A percentile compares a stretch with the other conserved stretches of the same genome.
Conservation (phyloP, 2,797 vertebrate genomes). For the Helostoma temminkii region DNA sequence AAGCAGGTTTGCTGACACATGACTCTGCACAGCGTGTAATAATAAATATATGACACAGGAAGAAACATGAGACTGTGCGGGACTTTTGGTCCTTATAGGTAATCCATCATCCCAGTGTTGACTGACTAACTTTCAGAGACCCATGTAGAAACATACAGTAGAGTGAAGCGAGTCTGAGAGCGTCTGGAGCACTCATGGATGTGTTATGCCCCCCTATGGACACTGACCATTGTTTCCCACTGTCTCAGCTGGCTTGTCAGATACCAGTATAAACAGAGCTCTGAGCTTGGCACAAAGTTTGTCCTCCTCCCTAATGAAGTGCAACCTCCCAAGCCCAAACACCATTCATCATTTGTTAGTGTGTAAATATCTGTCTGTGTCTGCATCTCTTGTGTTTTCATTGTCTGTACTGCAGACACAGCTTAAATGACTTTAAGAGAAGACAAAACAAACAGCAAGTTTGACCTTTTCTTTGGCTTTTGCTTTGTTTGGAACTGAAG, state of each 20-base stretch:
- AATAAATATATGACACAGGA: constrained; percentile 71
- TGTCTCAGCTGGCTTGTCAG: constrained; percentile 54
- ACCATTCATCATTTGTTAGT: constrained; percentile 74
- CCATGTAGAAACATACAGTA: constrained; percentile 41
- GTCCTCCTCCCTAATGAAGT: constrained; percentile 77
- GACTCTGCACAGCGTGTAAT: constrained; percentile 60
- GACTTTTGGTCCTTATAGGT: constrained; percentile 65
- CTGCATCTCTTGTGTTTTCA: constrained; percentile 50
- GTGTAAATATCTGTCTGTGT: constrained; percentile 35
- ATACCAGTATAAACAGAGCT: constrained; percentile 74
- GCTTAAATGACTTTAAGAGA: constrained; percentile 52
- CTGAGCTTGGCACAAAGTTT: constrained; percentile 71
- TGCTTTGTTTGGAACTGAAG: constrained; percentile 60
- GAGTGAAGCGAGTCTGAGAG: constrained; percentile 38
- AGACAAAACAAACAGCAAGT: constrained; percentile 50
- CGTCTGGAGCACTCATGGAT: constrained; percentile 14
- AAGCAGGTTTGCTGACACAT: constrained; percentile 64
- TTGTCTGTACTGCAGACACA: constrained; percentile 51
- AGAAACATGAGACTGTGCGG: constrained; percentile 60
- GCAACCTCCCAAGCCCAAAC: constrained; percentile 68
- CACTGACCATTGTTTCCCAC: constrained; percentile 67
- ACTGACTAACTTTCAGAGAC: constrained; percentile 61
- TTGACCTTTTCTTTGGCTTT: constrained; percentile 40
- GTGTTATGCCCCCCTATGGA: constrained; percentile 21
- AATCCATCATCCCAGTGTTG: constrained; percentile 72